Conservation (phyloP, 2,888 invertebrate species). For the Octonoba sinensis region DNA sequence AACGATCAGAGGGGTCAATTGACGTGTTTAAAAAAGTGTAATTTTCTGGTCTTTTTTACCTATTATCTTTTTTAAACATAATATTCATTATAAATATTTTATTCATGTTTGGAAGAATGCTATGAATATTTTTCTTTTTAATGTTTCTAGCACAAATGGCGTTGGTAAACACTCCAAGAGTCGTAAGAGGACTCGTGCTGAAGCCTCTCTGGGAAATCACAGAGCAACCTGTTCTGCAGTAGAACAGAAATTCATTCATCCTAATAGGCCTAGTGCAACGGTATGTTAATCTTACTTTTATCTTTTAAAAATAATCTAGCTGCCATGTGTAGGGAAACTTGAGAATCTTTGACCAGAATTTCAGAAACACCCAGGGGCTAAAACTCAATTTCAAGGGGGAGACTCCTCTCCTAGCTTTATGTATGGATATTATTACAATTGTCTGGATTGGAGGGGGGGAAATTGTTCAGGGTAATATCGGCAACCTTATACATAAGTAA, state of each 20-base stretch:
- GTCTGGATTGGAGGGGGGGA: too few species aligned
- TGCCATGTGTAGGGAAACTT: too few species aligned
- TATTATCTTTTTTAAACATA: not conserved
- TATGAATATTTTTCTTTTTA: not conserved
- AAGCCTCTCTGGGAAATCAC: slow-evolving; percentile 39
- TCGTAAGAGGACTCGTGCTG: slow-evolving; percentile 52
- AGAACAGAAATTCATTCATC: slow-evolving; percentile 7
- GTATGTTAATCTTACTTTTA: slow-evolving; percentile 6
- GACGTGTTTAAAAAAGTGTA: too few species aligned
- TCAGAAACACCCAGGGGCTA: too few species aligned
- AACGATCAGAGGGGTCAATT: too few species aligned
- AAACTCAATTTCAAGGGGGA: too few species aligned
- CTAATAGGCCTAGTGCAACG: slow-evolving; percentile 18
- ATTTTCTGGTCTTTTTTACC: too few species aligned
- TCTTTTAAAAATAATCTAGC: not conserved
- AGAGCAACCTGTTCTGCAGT: not conserved
- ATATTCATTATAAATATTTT: not conserved
- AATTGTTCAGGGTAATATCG: too few species aligned
- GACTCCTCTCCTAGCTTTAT: too few species aligned
- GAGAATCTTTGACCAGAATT: not conserved
- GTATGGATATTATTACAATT: too few species aligned
- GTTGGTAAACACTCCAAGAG: slow-evolving; percentile 30
- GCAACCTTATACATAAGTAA: too few species aligned
- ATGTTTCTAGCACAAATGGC: slow-evolving; percentile 42
- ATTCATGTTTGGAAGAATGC: not conserved